Evolutionary conservation across 2,797 vertebrate genomes (phyloP), one percentile per base, ranked within the genome.

Genomic region (Tenualosa ilisha): DNA sequence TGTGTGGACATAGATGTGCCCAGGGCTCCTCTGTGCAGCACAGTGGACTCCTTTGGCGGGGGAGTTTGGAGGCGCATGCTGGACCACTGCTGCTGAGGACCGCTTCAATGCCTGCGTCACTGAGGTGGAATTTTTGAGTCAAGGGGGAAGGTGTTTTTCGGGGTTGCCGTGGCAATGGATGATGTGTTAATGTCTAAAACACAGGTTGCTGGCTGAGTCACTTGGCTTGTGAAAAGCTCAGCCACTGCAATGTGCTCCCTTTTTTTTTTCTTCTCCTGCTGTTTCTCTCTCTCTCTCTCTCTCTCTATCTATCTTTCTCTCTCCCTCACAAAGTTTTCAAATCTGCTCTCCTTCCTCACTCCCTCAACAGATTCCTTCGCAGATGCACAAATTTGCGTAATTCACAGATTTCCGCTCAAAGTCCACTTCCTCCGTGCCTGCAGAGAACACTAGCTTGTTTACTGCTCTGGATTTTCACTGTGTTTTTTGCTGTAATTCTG

Each of bases 181-280:
- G 84, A 90, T 91, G 88, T 88, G 88, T 82, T 92, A 86, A 92
- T 90, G 84, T 81, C 86, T 53, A 85, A 92, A 90, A 84, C 86
- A 91, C 87, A 81, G 88, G 68, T 89, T 84, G 46, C 51, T 81
- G 59, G 84, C 85, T 82, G 31, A 81, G 31, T 82, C 81, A 83
- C 88, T 91, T 65, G 84, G 87, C 49, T 83, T 84, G 84, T 81
- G 49, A 83, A 6, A 65, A 26, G 3, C 12, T 72, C 9, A 9
- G 26, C 12, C 26, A 12, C 26, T 15, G 65, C 12, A n/a, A 9
- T 46, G 46, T 46, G 24, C 65, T 15, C 65, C 3, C 12, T 37
- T 22, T 12, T 17, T 12, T 17, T 40, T 12, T 0, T 54, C 5
- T 7, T 59, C 56, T 59, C 56, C 20, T 20, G 0, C 56, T 17